Percentiles rank a stretch among this genome's conserved stretches.
Conservation (phyloP, 2,888 invertebrate species). For the Leptopilina drosophilae region DNA sequence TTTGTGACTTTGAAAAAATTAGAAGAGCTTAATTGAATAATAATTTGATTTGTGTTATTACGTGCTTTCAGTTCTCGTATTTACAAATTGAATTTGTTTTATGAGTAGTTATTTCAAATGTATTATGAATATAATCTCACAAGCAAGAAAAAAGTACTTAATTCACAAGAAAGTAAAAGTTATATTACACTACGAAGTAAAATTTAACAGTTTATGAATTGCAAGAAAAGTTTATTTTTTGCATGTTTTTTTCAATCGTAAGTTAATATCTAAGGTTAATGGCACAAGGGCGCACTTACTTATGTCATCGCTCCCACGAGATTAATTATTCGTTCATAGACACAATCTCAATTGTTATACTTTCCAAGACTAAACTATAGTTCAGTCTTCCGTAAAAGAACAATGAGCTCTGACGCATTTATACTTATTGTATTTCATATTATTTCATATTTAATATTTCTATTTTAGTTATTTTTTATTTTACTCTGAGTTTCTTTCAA, state of each 20-base stretch:
- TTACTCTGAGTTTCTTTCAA: not conserved
- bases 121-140: not conserved
- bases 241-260: not conserved
- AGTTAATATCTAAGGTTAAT: conserved; percentile 20
- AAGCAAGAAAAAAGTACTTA: not conserved
- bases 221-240: not conserved
- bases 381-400: conserved; percentile 6
- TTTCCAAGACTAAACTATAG: not conserved
- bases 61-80: not conserved
- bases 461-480: not conserved
- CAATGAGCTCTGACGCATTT: not conserved
- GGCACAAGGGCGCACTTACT: conserved; percentile 3
- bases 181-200: not conserved
- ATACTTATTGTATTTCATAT: not conserved
- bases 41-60: conserved; percentile 1
- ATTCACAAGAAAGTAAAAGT: not conserved
- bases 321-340: conserved; percentile 16
- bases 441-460: no score
- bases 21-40: no score
- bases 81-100: not conserved
- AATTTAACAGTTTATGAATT: not conserved
- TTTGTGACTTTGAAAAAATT: not conserved
- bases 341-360: conserved; percentile 8
- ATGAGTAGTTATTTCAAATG: not conserved
- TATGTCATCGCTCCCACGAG: conserved; percentile 20